These are phyloP conservation scores for Pemphredon lugubris DNA, from an alignment of 2,888 invertebrate genomes.

Conservation along the genomic window DNA sequence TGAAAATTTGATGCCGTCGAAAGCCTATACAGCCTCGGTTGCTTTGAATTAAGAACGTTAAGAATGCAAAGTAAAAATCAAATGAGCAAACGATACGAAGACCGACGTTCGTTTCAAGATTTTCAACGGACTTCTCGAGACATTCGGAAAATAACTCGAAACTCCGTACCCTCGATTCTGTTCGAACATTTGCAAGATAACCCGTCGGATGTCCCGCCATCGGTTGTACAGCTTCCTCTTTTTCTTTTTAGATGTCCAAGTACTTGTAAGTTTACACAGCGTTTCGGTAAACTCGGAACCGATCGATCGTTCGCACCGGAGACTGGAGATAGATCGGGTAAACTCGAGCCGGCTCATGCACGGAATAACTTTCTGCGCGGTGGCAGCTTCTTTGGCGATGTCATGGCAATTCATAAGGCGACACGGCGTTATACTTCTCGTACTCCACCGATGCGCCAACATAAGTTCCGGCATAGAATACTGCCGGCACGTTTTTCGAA, in stretches of 20 bases:
- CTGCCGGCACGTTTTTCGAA: constrained; percentile 26
- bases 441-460: background rate
- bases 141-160: too few relatives aligned
- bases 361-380: constrained; percentile 30
- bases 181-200: too few relatives aligned
- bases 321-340: constrained; percentile 28
- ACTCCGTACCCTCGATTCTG: too few relatives aligned
- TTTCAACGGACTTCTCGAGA: too few relatives aligned
- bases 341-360: constrained; percentile 30
- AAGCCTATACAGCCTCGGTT: too few relatives aligned
- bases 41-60: too few relatives aligned
- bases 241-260: constrained; percentile 6
- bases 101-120: too few relatives aligned
- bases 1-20: too few relatives aligned
- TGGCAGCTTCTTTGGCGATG: background rate
- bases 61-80: too few relatives aligned
- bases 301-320: constrained; percentile 18
- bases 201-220: too few relatives aligned
- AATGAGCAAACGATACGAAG: too few relatives aligned
- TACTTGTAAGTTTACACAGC: constrained; percentile 12
- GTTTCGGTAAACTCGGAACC: constrained; percentile 1
- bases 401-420: constrained; percentile 27
- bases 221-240: too few relatives aligned
- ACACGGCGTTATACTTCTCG: constrained; percentile 7
- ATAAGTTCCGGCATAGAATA: background rate